phyloP scores from a whole-genome alignment of 2,888 invertebrate species.

The Pristionchus maxplancki region DNA sequence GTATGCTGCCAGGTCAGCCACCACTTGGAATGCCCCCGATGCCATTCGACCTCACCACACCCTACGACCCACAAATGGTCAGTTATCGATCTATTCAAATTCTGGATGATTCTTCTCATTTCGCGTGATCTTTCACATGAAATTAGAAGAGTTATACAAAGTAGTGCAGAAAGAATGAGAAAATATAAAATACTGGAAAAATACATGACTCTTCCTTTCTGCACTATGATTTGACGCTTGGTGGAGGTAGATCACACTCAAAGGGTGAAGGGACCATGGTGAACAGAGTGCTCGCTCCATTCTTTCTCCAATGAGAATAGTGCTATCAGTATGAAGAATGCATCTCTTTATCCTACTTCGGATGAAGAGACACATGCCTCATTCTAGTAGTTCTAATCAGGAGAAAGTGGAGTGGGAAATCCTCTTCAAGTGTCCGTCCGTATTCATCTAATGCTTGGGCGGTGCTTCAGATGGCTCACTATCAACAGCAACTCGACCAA shows the following conservation, averaged over 20 bases:
- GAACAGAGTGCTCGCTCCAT: too few relatives aligned
- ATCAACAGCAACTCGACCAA: conserved; percentile 46
- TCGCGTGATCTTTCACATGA: neutral
- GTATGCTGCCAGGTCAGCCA: conserved; percentile 66
- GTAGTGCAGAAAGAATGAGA: neutral
- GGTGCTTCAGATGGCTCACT: conserved; percentile 44
- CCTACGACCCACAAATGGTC: conserved; percentile 67
- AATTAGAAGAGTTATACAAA: neutral
- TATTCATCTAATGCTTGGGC: conserved; percentile 29
- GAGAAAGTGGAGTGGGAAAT: neutral
- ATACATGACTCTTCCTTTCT: neutral
- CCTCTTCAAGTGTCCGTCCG: neutral
- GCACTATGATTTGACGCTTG: neutral
- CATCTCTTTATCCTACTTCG: neutral
- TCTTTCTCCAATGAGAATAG: neutral
- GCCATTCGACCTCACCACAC: conserved; percentile 63
- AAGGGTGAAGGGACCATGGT: too few relatives aligned
- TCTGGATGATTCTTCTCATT: neutral
- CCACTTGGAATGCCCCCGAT: conserved; percentile 56
- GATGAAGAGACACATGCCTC: neutral
- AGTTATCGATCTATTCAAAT: conserved; percentile 35
- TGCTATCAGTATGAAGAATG: neutral
- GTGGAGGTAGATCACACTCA: neutral
- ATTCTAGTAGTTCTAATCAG: neutral
- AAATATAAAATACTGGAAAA: too few relatives aligned